Evolutionary conservation across 2,888 invertebrate species (phyloP).

Genomic region (Portevinia maculata): DNA sequence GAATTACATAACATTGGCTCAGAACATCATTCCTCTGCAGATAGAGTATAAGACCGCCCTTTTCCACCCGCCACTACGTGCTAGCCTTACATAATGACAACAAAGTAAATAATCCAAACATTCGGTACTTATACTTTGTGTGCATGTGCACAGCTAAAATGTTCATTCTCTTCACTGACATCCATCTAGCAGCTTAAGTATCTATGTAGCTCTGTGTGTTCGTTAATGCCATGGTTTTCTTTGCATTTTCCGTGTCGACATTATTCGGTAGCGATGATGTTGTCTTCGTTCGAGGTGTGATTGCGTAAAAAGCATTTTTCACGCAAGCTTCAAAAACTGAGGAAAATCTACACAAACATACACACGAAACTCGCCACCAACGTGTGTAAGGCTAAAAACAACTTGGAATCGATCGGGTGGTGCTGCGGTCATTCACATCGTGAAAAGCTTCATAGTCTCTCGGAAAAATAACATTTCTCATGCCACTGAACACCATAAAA

Average conservation of each 20-base stretch:
- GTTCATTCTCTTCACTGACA: conserved; percentile 24
- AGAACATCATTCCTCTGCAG: conserved; percentile 30
- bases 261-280: neutral
- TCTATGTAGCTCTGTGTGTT: neutral
- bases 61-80: conserved; percentile 16
- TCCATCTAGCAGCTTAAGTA: conserved; percentile 26
- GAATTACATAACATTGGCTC: conserved; percentile 40
- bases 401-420: conserved; percentile 63
- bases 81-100: conserved; percentile 52
- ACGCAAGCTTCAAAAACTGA: conserved; percentile 31
- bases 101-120: conserved; percentile 57
- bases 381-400: conserved; percentile 54
- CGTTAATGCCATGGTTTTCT: conserved; percentile 10
- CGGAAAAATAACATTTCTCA: conserved; percentile 41
- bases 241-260: conserved; percentile 35
- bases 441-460: conserved; percentile 50
- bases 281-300: conserved; percentile 55
- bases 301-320: conserved; percentile 67
- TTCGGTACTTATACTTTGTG: conserved; percentile 27
- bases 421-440: conserved; percentile 66
- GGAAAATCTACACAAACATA: neutral
- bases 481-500: conserved; percentile 6
- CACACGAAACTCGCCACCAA: conserved; percentile 10
- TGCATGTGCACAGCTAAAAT: conserved; percentile 45
- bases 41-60: conserved; percentile 32